Base-by-base conservation (phyloP, 23 tunicate genomes). In the Halocynthia roretzi region DNA sequence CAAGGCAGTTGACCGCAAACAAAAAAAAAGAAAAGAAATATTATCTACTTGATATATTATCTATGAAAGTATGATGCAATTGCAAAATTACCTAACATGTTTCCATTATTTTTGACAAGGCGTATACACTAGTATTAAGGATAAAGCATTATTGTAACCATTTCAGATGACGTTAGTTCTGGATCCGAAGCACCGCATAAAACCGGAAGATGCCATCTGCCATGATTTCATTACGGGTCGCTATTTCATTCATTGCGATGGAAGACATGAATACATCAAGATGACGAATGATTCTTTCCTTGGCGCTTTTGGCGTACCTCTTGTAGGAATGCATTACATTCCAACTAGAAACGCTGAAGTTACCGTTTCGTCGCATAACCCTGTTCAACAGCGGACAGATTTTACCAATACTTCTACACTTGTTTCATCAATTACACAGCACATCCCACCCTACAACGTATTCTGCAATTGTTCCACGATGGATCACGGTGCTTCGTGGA, bases 211-310 rank as follows among this genome's bases (percentile, higher is more conserved):
- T 8, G 70, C 70, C 10, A 40, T 65, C 6, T 15, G 22, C 10
- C 70, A 65, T 48, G 70, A 65, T 10, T 65, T 65, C 31, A 48
- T 65, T 15, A 65, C 70, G 17, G 70, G 49, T 10, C 9, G 49
- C 22, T 48, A 65, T 2, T 65, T 65, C 22, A 8, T 48, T 6
- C 31, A 48, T 40, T 65, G 31, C 31, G 70, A 65, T 48, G 19
- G 10, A 40, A 65, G 70, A 15, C 10, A 40, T 20, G 70, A 65
- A 65, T 65, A 65, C 31, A 65, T 65, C 70, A 65, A 65, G 31
- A 65, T 5, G 1, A 65, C 70, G 14, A 48, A 65, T 10, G 70
- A 15, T 20, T 65, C 70, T 20, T 65, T 48, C 9, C 9, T 65
- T 20, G 31, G 31, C 10, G 70, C 70, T 10, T 65, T 65, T 15